phyloP scores from a whole-genome alignment of 2,797 vertebrate genomes.

The Aulostomus chinensis region DNA sequence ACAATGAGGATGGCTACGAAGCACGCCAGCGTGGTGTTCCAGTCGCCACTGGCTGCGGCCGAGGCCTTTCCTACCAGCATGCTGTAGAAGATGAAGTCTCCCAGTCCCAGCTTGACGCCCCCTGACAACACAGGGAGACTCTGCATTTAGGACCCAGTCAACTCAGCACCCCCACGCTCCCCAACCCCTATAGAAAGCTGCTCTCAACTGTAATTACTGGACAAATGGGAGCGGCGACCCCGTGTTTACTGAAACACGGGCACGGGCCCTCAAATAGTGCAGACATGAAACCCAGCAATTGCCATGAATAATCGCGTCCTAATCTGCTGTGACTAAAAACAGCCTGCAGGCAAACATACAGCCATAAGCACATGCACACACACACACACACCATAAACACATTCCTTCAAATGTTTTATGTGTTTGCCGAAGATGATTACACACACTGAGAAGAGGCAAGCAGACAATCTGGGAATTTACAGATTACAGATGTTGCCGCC shows the following conservation, averaged over 20 bases:
- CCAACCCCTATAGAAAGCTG: constrained; percentile 16
- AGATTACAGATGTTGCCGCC: not conserved
- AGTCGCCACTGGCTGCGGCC: constrained; percentile 94
- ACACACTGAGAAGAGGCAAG: constrained; percentile 2
- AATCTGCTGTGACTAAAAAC: constrained; percentile 55
- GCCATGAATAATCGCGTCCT: constrained; percentile 52
- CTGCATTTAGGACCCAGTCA: constrained; percentile 57
- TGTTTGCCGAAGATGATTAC: constrained; percentile 26
- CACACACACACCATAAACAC: constrained; percentile 26
- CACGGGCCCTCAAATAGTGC: constrained; percentile 10
- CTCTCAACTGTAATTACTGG: constrained; percentile 64
- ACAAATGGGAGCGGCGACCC: too few species aligned
- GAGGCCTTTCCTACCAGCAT: constrained; percentile 98
- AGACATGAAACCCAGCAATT: constrained; percentile 54
- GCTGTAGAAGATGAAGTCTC: constrained; percentile 99
- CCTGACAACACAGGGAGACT: constrained; percentile 78
- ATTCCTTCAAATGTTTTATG: constrained; percentile 22
- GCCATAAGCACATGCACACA: constrained; percentile 8
- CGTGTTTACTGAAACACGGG: constrained; percentile 54
- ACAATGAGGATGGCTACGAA: constrained; percentile 99
- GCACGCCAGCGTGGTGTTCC: constrained; percentile 98
- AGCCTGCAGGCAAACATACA: constrained; percentile 5
- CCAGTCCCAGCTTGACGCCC: constrained; percentile 95
- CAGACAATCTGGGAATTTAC: constrained; percentile 21
- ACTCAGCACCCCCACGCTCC: constrained; percentile 21